phyloP scores from a whole-genome alignment of 1,140 invertebrate species.

The Radopholus similis region DNA sequence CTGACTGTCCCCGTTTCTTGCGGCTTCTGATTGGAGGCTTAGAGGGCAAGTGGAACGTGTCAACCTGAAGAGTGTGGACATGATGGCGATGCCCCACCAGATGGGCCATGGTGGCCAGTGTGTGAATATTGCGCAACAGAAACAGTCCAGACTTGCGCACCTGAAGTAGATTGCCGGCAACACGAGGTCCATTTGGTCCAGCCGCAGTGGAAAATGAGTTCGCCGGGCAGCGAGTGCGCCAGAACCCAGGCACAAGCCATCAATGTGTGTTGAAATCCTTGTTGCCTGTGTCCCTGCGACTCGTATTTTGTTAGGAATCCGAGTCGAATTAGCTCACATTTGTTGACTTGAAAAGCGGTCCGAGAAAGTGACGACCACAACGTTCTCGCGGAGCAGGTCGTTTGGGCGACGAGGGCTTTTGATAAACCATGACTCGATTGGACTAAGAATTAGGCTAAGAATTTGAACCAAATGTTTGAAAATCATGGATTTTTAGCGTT shows the following conservation, averaged over 20 bases:
- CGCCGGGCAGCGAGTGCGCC: constrained; percentile 22
- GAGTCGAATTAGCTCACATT: no score
- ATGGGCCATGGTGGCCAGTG: constrained; percentile 20
- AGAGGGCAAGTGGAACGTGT: not conserved
- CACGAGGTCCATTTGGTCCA: constrained; percentile 22
- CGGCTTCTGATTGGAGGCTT: not conserved
- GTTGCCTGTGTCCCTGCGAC: no score
- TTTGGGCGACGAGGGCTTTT: no score
- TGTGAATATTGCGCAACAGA: not conserved
- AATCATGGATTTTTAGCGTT: no score
- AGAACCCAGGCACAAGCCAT: constrained; percentile 15
- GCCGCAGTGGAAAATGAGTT: constrained; percentile 20
- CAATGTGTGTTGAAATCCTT: no score
- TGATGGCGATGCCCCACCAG: constrained; percentile 19
- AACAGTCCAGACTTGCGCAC: not conserved
- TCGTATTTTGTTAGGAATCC: no score
- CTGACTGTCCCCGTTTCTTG: no score
- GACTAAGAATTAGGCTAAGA: not conserved
- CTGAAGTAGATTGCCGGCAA: constrained; percentile 25
- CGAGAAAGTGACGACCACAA: no score
- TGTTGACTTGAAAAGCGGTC: no score
- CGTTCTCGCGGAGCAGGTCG: no score
- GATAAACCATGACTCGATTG: no score
- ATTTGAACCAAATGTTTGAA: no score
- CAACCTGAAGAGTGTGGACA: constrained; percentile 21